These are phyloP conservation scores for Podilymbus podiceps DNA, from an alignment of 2,113 vertebrate species.

Conservation along the genomic window DNA sequence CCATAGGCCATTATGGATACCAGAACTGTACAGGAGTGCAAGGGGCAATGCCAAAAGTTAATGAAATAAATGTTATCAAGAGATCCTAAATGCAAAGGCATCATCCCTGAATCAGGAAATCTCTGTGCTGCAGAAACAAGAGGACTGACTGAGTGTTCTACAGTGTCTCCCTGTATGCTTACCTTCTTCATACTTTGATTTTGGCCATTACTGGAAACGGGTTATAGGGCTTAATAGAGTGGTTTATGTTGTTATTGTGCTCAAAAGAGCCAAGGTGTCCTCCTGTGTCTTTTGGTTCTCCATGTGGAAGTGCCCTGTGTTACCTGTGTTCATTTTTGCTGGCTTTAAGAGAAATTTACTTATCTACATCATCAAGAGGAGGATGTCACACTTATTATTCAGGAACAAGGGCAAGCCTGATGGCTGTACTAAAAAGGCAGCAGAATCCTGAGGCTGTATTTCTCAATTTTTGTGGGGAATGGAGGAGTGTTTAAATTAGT, in stretches of 20 bases:
- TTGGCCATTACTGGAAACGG: not conserved
- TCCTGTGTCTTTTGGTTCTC: not conserved
- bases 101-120: not conserved
- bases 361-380: not conserved
- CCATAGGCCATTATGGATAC: not conserved
- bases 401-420: not conserved
- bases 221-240: not conserved
- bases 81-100: not conserved
- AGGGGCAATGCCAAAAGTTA: not conserved
- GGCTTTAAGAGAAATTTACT: not conserved
- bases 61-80: not conserved
- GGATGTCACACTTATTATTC: not conserved
- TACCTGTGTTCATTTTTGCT: not conserved
- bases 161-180: not conserved
- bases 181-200: not conserved
- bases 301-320: not conserved
- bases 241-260: not conserved
- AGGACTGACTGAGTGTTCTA: accelerated
- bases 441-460: not conserved
- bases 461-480: not conserved
- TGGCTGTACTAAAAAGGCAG: not conserved
- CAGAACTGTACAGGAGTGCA: not conserved
- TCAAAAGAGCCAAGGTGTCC: not conserved
- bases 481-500: not conserved
- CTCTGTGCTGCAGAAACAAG: not conserved